Evolutionary conservation across 2,888 invertebrate genomes (phyloP), one percentile per base, ranked within the genome.

Genomic region (Drosophila pseudotalamancana): DNA sequence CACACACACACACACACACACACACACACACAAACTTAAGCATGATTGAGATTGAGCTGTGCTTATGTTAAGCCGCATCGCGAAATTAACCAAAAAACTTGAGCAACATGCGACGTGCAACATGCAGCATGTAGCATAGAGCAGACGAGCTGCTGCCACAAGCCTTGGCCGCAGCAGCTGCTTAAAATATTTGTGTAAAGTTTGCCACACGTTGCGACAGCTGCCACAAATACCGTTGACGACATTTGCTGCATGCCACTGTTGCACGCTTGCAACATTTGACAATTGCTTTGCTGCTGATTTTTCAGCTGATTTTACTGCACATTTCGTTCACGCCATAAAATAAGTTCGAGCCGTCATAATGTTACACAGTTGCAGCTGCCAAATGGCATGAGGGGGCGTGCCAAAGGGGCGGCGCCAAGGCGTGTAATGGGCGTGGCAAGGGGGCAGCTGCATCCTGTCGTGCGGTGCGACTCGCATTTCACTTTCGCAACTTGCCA

Each of bases 401-500:
- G 27, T 27, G 25, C 5, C 23, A 6, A 16, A 11, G 27, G 6
- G 6, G 23, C 25, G 9, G 25, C 8, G 8, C 6, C 25, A 25
- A 27, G 25, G 16, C 23, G 23, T 1, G 32, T 1, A 29, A 18
- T 2, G 37, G 21, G 2, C 5, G 23, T 46, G 46, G 31, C 59
- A 55, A 42, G 9, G 35, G 55, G 35, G n/a, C n/a, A 49, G 50
- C 35, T 49, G 27, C 45, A 23, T 23, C 14, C 49, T 49, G 49
- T 49, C 49, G 27, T 35, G 32, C 60, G 18, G 40, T 37, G 46
- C 54, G 61, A 67, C 72, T 77, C 57, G 57, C 83, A 79, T 79
- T 82, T 82, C 79, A 78, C 79, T 79, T 79, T 78, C 68, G 63
- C 72, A 78, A 75, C 76, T 72, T 78, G 76, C 64, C 70, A 48